Conservation (phyloP, 1,140 invertebrate species). For the Ooceraea biroi region DNA sequence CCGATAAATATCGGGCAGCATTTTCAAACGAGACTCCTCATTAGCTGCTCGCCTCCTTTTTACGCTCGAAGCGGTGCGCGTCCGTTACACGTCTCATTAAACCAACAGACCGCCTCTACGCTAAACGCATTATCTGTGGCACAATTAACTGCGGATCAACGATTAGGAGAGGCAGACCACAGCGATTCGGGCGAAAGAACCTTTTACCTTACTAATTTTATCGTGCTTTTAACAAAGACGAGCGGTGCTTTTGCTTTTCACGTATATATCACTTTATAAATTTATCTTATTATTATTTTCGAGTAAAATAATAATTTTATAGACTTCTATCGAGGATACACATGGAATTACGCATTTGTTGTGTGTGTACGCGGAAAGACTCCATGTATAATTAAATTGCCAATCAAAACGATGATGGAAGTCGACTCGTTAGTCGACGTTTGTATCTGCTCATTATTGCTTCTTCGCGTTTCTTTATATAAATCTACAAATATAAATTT, state of each 20-base stretch:
- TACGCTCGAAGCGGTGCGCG: constrained; percentile 30
- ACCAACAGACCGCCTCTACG: constrained; percentile 25
- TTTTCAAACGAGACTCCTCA: constrained; percentile 24
- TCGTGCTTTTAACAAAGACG: neutral
- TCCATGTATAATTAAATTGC: no score
- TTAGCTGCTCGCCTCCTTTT: constrained; percentile 32
- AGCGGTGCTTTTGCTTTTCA: neutral
- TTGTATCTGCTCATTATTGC: no score
- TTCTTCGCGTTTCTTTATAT: no score
- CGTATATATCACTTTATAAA: neutral
- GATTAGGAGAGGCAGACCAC: constrained; percentile 7
- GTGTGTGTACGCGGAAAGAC: no score
- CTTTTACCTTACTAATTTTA: constrained; percentile 44
- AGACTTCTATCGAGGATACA: neutral
- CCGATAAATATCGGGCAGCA: neutral
- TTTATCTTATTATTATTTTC: neutral
- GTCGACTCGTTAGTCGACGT: no score
- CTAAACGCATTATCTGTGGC: constrained; percentile 48
- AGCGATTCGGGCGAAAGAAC: constrained; percentile 28
- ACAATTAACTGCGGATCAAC: constrained; percentile 49
- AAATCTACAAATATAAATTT: no score
- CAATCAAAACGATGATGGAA: no score
- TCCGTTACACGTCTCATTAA: constrained; percentile 57
- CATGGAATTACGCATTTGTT: neutral
- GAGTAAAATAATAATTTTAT: neutral